Evolutionary conservation across 2,888 invertebrate genomes (phyloP).

Genomic region (Ramazzottius varieornatus): DNA sequence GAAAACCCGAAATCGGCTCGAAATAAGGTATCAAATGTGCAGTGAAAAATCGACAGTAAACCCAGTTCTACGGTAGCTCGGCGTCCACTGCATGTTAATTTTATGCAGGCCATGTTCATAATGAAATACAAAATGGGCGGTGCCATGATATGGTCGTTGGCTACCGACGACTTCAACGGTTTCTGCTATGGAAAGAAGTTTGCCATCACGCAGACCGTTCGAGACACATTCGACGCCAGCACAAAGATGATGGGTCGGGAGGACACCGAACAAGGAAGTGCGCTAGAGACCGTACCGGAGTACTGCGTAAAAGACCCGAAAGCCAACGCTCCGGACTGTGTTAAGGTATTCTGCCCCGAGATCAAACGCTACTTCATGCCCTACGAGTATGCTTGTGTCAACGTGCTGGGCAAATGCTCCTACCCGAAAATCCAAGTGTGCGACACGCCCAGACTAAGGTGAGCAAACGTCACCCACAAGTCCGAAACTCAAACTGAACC

Average conservation of each 20-base stretch:
- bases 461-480: background rate
- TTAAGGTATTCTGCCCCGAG: background rate
- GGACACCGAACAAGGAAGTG: background rate
- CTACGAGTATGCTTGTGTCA: background rate
- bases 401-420: background rate
- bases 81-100: too few relatives aligned
- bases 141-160: constrained; percentile 75
- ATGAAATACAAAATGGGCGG: background rate
- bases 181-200: constrained; percentile 57
- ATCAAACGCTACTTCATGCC: background rate
- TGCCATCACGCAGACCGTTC: constrained; percentile 52
- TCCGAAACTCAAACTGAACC: too few relatives aligned
- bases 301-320: background rate
- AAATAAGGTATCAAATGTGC: background rate
- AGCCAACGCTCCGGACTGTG: background rate
- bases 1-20: background rate
- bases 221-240: constrained; percentile 7
- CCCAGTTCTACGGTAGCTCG: too few relatives aligned
- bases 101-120: background rate
- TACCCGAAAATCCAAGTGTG: background rate
- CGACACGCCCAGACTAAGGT: background rate
- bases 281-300: background rate
- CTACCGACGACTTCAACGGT: constrained; percentile 81
- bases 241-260: background rate
- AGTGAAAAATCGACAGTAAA: too few relatives aligned